A percentile compares a stretch with the other conserved stretches of the same genome.
Conservation (phyloP, 2,888 invertebrate genomes). For the Glaucopsyche alexis region DNA sequence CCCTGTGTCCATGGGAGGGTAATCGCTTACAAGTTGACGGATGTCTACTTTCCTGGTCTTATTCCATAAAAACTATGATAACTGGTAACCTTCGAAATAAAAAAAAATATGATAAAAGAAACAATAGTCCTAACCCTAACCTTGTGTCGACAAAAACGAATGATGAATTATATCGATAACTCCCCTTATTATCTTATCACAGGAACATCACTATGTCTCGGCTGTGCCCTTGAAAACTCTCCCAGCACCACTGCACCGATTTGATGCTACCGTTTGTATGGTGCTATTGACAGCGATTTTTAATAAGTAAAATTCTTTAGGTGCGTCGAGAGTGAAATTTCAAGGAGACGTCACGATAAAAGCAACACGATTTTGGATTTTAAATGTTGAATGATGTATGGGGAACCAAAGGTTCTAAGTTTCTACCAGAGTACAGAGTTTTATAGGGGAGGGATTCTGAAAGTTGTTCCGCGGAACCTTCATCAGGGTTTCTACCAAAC, state of each 20-base stretch:
- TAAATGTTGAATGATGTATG: no score
- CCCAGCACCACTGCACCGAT: background rate
- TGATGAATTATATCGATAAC: background rate
- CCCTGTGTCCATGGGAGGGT: no score
- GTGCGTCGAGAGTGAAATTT: no score
- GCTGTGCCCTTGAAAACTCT: conserved; percentile 21
- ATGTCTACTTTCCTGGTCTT: background rate
- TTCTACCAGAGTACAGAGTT: no score
- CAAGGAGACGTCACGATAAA: no score
- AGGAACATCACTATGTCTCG: background rate
- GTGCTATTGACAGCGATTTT: background rate
- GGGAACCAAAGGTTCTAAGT: no score
- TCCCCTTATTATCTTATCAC: conserved; percentile 1
- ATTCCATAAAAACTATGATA: background rate
- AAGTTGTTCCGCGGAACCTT: no score
- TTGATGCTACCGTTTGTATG: background rate
- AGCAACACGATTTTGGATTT: no score
- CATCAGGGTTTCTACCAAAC: no score
- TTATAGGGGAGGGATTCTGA: no score
- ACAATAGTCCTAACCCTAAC: background rate
- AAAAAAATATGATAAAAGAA: background rate
- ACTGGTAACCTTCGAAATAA: background rate
- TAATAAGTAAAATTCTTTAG: no score
- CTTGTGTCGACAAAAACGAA: background rate
- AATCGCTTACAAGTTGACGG: no score